phyloP scores from a whole-genome alignment of 1,140 invertebrate genomes.

The Whitmania pigra region DNA sequence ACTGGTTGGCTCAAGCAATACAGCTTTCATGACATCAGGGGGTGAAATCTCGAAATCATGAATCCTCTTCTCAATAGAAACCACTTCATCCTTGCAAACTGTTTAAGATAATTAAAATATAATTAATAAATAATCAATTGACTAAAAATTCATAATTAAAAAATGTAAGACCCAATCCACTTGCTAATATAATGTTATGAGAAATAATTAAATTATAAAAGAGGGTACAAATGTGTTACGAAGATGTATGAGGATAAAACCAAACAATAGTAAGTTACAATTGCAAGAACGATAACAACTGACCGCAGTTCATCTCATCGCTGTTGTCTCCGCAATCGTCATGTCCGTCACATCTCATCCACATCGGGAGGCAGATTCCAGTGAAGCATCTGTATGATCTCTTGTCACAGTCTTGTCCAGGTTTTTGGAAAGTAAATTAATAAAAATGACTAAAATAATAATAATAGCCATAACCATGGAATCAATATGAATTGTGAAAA shows the following conservation, averaged over 20 bases:
- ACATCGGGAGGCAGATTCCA: conserved; percentile 17
- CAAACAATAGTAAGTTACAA: too few relatives aligned
- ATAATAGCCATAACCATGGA: not conserved
- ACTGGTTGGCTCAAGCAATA: not conserved
- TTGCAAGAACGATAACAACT: not conserved
- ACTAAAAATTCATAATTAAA: too few relatives aligned
- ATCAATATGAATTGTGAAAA: too few relatives aligned
- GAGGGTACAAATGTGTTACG: too few relatives aligned
- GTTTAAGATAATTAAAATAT: not conserved
- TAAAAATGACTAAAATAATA: not conserved
- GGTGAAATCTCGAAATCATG: not conserved
- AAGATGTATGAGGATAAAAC: too few relatives aligned
- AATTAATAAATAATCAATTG: too few relatives aligned
- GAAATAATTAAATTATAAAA: too few relatives aligned
- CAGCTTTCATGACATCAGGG: not conserved
- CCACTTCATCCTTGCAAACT: not conserved
- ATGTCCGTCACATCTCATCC: conserved; percentile 21
- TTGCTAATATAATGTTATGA: too few relatives aligned
- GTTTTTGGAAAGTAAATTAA: not conserved
- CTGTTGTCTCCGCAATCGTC: conserved; percentile 24
- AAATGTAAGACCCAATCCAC: too few relatives aligned
- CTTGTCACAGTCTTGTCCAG: not conserved
- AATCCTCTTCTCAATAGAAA: not conserved
- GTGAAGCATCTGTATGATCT: conserved; percentile 19
- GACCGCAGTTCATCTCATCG: conserved; percentile 25